Percentiles rank a stretch among this genome's conserved stretches.
Evolutionary conservation across 2,113 vertebrate genomes (phyloP).

Genomic region (Sigmodon hispidus): DNA sequence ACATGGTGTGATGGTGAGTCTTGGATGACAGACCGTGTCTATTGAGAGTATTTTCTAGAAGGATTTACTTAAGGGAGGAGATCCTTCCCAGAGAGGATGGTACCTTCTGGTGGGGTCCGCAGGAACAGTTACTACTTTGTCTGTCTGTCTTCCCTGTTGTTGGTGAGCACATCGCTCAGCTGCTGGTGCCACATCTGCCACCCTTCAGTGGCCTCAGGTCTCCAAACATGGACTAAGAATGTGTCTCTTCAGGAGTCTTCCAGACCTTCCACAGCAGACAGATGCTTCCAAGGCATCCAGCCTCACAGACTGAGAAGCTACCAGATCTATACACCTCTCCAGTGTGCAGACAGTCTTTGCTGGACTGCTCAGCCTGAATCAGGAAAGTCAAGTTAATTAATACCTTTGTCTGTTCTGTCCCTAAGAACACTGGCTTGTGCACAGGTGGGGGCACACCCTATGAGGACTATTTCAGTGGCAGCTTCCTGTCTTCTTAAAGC

Average conservation of each 20-base stretch:
- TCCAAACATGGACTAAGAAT: neutral
- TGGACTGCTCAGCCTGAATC: neutral
- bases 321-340: neutral
- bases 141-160: neutral
- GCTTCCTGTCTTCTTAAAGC: neutral
- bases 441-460: accelerated
- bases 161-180: neutral
- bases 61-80: neutral
- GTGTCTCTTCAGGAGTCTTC: neutral
- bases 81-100: neutral
- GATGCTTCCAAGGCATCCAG: neutral
- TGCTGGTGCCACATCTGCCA: no score
- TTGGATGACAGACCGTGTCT: no score
- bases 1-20: neutral
- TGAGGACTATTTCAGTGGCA: neutral
- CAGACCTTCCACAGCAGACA: neutral
- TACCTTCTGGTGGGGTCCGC: neutral
- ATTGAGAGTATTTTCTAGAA: neutral
- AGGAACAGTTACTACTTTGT: neutral
- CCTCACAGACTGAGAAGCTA: neutral
- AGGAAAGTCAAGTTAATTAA: neutral
- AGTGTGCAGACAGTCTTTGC: neutral
- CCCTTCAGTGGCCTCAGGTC: neutral
- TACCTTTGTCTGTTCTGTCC: neutral
- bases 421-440: neutral